Conservation (phyloP, 1,140 invertebrate genomes). For the Holotrichia oblita region DNA sequence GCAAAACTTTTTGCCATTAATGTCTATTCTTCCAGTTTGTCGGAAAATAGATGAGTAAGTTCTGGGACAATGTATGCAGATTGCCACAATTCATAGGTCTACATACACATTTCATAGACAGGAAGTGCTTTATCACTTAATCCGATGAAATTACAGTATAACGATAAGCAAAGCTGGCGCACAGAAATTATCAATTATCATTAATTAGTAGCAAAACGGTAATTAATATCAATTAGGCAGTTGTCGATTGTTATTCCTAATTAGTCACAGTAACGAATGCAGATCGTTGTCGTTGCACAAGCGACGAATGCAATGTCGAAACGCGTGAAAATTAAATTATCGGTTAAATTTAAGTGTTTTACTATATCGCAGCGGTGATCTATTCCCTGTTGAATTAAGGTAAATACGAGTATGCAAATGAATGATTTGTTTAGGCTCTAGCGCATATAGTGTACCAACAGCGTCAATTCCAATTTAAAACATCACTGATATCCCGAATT, state of each 20-base stretch:
- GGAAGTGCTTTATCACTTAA: neutral
- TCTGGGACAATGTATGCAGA: too few relatives aligned
- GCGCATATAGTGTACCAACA: too few relatives aligned
- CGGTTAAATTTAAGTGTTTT: neutral
- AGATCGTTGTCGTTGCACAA: neutral
- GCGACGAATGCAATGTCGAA: neutral
- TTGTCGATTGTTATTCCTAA: slow-evolving; percentile 26
- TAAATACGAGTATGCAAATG: neutral
- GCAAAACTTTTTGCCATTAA: too few relatives aligned
- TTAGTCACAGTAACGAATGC: slow-evolving; percentile 4
- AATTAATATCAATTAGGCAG: slow-evolving; percentile 12
- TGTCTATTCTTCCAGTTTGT: too few relatives aligned
- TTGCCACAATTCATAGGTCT: neutral
- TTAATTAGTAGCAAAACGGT: slow-evolving; percentile 17
- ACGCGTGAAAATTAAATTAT: neutral
- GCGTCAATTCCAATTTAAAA: too few relatives aligned
- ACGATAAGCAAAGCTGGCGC: neutral
- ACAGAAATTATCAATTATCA: slow-evolving; percentile 19
- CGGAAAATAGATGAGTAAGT: too few relatives aligned
- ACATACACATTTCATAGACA: neutral
- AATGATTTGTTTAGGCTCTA: neutral
- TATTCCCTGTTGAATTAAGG: neutral
- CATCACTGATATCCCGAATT: too few relatives aligned
- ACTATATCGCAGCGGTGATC: neutral
- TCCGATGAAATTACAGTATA: neutral